A percentile compares a stretch with the other conserved stretches of the same genome.
Conservation (phyloP, 1,140 invertebrate genomes). For the Saccostrea echinata region DNA sequence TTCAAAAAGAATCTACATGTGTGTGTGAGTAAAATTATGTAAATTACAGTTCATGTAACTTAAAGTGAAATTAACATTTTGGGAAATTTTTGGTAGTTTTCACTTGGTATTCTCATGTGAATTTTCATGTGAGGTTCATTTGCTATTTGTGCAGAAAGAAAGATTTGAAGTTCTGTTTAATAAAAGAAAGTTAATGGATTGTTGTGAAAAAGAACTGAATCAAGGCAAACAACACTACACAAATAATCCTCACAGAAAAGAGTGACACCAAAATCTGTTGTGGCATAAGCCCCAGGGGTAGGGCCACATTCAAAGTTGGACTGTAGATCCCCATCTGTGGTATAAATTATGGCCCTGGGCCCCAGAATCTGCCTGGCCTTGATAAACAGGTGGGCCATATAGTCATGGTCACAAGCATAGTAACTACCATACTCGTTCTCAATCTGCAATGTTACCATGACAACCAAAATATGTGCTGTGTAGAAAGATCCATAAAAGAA, state of each 20-base stretch:
- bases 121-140: too few species aligned
- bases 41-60: too few species aligned
- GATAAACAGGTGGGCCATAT: conserved; percentile 81
- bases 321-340: conserved; percentile 82
- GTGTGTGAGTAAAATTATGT: too few species aligned
- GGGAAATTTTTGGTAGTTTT: too few species aligned
- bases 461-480: background rate
- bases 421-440: conserved; percentile 93
- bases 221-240: background rate
- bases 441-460: conserved; percentile 38
- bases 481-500: too few species aligned
- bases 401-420: conserved; percentile 85
- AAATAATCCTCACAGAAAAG: conserved; percentile 19
- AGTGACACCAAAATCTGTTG: conserved; percentile 74
- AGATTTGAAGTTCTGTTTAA: background rate
- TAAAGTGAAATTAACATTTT: too few species aligned
- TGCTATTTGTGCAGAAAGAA: too few species aligned
- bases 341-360: conserved; percentile 88
- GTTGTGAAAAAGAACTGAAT: background rate
- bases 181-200: too few species aligned
- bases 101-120: too few species aligned
- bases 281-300: conserved; percentile 71
- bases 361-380: conserved; percentile 84
- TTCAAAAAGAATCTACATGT: too few species aligned
- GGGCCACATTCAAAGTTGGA: conserved; percentile 75